Evolutionary conservation across 2,113 vertebrate genomes (phyloP).

Genomic region (Pollachius pollachius): DNA sequence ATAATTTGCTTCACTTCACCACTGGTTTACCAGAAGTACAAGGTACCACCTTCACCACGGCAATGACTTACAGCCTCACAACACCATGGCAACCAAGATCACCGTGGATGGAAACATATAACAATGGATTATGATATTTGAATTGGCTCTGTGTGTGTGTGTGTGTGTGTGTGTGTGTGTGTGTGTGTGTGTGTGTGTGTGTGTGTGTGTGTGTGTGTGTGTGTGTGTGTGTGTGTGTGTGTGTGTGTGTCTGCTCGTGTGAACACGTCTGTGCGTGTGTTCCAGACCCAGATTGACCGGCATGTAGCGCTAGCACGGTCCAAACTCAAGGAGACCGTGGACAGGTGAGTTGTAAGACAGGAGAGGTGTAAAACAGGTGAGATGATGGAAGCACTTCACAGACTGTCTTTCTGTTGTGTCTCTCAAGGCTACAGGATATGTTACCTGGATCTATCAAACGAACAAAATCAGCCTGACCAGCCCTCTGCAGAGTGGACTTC

Average conservation of each 20-base stretch:
- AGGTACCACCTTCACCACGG: slow-evolving; percentile 56
- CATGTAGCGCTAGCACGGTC: not conserved
- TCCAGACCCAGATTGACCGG: slow-evolving; percentile 30
- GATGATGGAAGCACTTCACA: not conserved
- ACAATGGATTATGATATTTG: not conserved
- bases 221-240: no score
- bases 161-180: no score
- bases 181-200: no score
- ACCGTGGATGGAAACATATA: no score
- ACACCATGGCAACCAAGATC: no score
- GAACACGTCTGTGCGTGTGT: no score
- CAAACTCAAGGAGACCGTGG: slow-evolving; percentile 46
- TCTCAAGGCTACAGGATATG: slow-evolving; percentile 15
- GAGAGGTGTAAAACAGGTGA: no score
- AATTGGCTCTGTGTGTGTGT: slow-evolving; percentile 1
- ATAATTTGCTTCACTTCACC: slow-evolving; percentile 75
- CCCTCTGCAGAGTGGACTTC: no score
- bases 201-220: no score
- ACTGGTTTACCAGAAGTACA: slow-evolving; percentile 79
- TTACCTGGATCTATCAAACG: slow-evolving; percentile 49
- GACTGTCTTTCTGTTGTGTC: no score
- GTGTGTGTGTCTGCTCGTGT: no score
- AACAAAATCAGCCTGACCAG: slow-evolving; percentile 24
- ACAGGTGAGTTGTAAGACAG: slow-evolving; percentile 51
- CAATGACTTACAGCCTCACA: no score